These are phyloP conservation scores for Sebastes dallii DNA, from an alignment of 2,797 vertebrate genomes.

Conservation along the genomic window DNA sequence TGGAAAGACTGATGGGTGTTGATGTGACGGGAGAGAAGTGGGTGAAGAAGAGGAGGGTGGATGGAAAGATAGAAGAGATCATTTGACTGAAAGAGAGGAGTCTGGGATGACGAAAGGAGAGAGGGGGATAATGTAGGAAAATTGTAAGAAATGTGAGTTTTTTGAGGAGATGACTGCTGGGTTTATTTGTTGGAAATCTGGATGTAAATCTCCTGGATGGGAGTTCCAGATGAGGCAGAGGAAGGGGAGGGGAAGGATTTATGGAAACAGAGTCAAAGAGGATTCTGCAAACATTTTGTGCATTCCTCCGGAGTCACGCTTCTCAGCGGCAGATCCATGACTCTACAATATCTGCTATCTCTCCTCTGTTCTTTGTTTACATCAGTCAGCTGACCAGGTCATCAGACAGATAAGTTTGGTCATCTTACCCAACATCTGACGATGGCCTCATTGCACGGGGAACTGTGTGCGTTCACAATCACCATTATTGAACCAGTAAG, in stretches of 20 bases:
- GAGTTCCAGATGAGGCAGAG: background rate
- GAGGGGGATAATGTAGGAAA: background rate
- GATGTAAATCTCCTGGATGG: conserved; percentile 1
- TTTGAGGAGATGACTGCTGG: background rate
- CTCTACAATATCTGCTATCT: background rate
- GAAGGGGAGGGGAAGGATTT: conserved; percentile 24
- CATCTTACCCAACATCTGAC: background rate
- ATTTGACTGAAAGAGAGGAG: background rate
- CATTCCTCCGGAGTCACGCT: conserved; percentile 47
- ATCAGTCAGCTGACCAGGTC: background rate
- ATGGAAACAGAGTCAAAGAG: conserved; percentile 15
- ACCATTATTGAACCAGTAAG: background rate
- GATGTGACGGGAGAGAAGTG: conserved; percentile 23
- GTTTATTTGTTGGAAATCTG: background rate
- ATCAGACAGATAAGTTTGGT: background rate
- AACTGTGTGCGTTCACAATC: background rate
- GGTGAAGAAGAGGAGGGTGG: background rate
- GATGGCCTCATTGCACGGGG: background rate
- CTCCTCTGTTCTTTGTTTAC: background rate
- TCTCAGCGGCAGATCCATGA: conserved; percentile 13
- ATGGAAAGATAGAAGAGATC: conserved; percentile 14
- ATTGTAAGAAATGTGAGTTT: background rate
- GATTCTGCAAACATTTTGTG: conserved; percentile 42
- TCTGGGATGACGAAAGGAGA: background rate
- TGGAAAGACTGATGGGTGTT: conserved; percentile 37